Evolutionary conservation across 1,140 invertebrate species (phyloP).

Genomic region (Drosophila mauritiana): DNA sequence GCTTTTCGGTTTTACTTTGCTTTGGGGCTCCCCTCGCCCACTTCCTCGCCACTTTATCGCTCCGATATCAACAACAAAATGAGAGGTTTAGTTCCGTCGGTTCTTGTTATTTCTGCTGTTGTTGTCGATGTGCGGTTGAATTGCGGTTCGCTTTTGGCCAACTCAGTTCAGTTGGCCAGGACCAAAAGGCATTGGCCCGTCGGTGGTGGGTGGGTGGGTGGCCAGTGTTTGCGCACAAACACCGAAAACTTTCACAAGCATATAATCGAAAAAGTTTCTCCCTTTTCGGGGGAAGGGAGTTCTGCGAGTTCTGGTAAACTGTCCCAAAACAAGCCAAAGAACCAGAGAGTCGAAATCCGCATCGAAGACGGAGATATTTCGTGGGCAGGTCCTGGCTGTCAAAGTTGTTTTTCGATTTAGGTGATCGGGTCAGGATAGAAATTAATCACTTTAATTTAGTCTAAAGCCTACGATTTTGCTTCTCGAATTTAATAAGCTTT

Average conservation of each 20-base stretch:
- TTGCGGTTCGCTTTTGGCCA: conserved; percentile 59
- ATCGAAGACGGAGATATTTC: conserved; percentile 5
- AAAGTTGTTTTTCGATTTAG: conserved; percentile 3
- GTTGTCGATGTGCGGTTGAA: conserved; percentile 67
- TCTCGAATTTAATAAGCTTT: too few relatives aligned
- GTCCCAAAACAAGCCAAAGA: conserved; percentile 20
- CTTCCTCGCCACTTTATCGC: conserved; percentile 44
- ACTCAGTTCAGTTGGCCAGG: conserved; percentile 20
- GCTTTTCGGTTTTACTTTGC: conserved; percentile 61
- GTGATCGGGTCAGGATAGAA: conserved; percentile 3
- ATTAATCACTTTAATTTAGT: too few relatives aligned
- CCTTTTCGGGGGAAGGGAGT: background rate
- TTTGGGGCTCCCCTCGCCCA: conserved; percentile 7
- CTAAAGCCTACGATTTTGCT: too few relatives aligned
- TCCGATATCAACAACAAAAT: conserved; percentile 54
- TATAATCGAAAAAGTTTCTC: conserved; percentile 81
- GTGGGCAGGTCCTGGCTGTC: background rate
- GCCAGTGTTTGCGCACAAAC: conserved; percentile 52
- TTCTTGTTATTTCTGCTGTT: conserved; percentile 19
- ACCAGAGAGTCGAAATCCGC: conserved; percentile 26
- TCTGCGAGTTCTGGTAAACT: conserved; percentile 13
- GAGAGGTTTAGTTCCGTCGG: conserved; percentile 27
- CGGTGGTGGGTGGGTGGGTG: background rate
- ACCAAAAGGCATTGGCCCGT: conserved; percentile 1
- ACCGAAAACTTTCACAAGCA: conserved; percentile 77